Conservation (phyloP, 2,888 invertebrate genomes). For the Epicampocera succincta region DNA sequence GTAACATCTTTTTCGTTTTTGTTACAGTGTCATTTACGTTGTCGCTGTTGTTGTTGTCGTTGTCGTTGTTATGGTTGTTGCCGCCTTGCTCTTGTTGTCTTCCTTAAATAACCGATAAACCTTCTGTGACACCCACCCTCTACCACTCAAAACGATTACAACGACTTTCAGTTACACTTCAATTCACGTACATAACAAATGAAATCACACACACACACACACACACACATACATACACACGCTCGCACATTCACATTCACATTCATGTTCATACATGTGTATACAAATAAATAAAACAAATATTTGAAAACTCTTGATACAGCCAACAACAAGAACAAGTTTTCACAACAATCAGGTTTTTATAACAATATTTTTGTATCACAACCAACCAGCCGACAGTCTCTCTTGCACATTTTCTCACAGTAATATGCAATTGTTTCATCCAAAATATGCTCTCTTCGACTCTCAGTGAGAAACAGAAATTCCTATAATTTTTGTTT, state of each 20-base stretch:
- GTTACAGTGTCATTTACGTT: conserved; percentile 1
- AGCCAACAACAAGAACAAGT: conserved; percentile 23
- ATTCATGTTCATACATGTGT: not conserved
- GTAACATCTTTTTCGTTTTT: conserved; percentile 34
- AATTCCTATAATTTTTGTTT: conserved; percentile 17
- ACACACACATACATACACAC: not conserved
- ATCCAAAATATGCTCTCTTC: not conserved
- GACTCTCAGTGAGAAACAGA: conserved; percentile 22
- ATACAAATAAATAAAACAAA: conserved; percentile 28
- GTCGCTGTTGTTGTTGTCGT: not conserved
- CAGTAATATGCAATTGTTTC: conserved; percentile 18
- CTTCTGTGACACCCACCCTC: conserved; percentile 59
- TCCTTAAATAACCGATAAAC: conserved; percentile 57
- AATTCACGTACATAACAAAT: conserved; percentile 1
- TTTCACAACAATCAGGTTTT: conserved; percentile 53
- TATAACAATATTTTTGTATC: conserved; percentile 38
- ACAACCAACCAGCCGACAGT: too few species aligned
- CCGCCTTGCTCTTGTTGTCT: conserved; percentile 58
- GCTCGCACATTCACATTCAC: too few species aligned
- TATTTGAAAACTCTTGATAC: conserved; percentile 16
- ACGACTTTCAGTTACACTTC: conserved; percentile 11
- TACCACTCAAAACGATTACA: conserved; percentile 33
- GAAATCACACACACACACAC: conserved; percentile 18
- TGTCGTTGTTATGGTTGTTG: too few species aligned
- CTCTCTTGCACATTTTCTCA: conserved; percentile 27